Evolutionary conservation across 2,888 invertebrate species (phyloP), one percentile per base, ranked within the genome.

Genomic region (Cephus rjabovi): DNA sequence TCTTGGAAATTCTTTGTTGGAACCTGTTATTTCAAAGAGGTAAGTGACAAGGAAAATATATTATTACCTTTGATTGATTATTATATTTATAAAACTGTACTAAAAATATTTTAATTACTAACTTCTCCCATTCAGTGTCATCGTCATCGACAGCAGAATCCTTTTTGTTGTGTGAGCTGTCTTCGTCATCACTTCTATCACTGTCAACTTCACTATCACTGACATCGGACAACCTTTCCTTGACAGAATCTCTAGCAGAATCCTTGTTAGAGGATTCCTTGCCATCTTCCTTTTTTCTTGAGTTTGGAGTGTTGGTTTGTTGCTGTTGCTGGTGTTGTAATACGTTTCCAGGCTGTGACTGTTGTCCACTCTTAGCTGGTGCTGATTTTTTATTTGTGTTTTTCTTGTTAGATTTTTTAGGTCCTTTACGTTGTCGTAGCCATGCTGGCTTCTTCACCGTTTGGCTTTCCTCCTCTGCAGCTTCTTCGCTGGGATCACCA

Each of bases 81-180:
- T 69, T 68, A 35, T 35, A 34, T 15, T 34, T 34, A 9, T 37
- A 37, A 78, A 75, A 23, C 35, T 31, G 69, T 40, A 37, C 6
- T 15, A 4, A 37, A 69, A 37, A 40, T 23, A 74, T 31, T 68
- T 34, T 11, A 75, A 15, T n/a, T 34, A 80, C 80, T 83, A 76
- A 90, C 92, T 96, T 96, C 89, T 98, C 97, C 98, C 98, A 98
- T 90, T 98, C 98, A 86, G 96, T 96, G 88, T 97, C 97, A 83
- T 97, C 97, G 82, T 95, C 95, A 79, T 95, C 94, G 70, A 90
- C 91, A 31, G 92, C 91, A 15, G 93, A 93, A 74, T 94, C 93
- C 83, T 94, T 94, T 86, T 94, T 94, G 86, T 94, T 94, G 15
- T 93, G 84, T 2, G 87, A 86, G 79, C 88, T 89, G 34, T 90